phyloP scores from a whole-genome alignment of 2,797 vertebrate species.

The Mallotus villosus region DNA sequence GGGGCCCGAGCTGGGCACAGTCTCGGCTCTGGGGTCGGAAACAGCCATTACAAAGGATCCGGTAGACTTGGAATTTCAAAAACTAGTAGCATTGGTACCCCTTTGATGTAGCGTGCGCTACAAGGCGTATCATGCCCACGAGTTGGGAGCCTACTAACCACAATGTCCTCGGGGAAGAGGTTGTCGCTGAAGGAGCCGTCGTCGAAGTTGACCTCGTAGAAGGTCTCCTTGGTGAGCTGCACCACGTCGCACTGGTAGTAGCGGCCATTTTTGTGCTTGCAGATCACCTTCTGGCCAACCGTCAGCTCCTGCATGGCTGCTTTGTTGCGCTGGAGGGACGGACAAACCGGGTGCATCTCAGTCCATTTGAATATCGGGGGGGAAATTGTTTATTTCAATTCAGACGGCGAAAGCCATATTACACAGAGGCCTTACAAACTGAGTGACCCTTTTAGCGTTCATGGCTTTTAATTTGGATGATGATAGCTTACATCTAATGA shows the following conservation, averaged over 20 bases:
- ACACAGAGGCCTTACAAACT: too few relatives aligned
- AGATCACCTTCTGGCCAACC: conserved; percentile 91
- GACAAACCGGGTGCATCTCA: background rate
- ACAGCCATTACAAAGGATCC: conserved; percentile 10
- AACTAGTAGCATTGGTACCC: too few relatives aligned
- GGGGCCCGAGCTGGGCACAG: conserved; percentile 91
- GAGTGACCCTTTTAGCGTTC: too few relatives aligned
- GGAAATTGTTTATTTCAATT: background rate
- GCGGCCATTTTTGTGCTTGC: conserved; percentile 92
- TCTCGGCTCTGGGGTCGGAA: conserved; percentile 80
- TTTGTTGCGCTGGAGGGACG: conserved; percentile 68
- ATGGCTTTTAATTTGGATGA: too few relatives aligned
- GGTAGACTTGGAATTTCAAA: background rate
- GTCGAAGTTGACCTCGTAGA: conserved; percentile 97
- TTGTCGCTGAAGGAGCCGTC: conserved; percentile 98
- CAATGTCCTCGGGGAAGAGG: conserved; percentile 92
- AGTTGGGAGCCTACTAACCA: conserved; percentile 68
- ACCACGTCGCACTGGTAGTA: conserved; percentile 95
- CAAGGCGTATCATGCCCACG: background rate
- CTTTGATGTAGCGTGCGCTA: background rate
- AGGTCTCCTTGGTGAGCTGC: conserved; percentile 87
- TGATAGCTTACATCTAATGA: too few relatives aligned
- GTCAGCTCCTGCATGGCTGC: conserved; percentile 80
- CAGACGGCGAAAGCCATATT: too few relatives aligned
- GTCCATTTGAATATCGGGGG: background rate